Evolutionary conservation across 2,797 vertebrate genomes (phyloP).

Genomic region (Periophthalmus magnuspinnatus): DNA sequence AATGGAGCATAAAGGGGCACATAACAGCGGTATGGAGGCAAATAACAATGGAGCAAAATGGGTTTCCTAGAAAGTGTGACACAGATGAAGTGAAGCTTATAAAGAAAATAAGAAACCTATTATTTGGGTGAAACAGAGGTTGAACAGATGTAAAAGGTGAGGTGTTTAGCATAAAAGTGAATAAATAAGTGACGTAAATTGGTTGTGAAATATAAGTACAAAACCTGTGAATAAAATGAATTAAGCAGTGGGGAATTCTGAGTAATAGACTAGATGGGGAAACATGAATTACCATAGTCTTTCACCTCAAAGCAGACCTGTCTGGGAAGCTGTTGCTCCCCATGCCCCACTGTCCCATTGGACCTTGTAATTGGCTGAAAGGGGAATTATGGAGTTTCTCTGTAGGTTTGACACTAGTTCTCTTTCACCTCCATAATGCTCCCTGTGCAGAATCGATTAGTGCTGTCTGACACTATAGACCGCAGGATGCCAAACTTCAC

Average conservation of each 20-base stretch:
- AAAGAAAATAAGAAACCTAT: constrained; percentile 24
- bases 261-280: not conserved
- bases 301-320: constrained; percentile 27
- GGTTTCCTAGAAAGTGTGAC: constrained; percentile 23
- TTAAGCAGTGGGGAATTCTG: not conserved
- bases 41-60: constrained; percentile 24
- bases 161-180: constrained; percentile 24
- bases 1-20: not conserved
- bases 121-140: constrained; percentile 8
- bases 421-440: constrained; percentile 56
- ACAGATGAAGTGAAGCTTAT: constrained; percentile 12
- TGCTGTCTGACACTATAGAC: constrained; percentile 44
- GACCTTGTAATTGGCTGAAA: constrained; percentile 59
- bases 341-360: constrained; percentile 4
- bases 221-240: constrained; percentile 1
- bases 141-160: constrained; percentile 11
- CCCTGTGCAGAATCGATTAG: constrained; percentile 66
- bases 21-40: constrained; percentile 19
- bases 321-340: constrained; percentile 25
- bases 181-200: not conserved
- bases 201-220: not conserved
- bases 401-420: constrained; percentile 38
- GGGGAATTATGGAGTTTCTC: constrained; percentile 43
- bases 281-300: constrained; percentile 27
- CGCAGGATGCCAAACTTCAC: constrained; percentile 31